Evolutionary conservation across 2,113 vertebrate genomes (phyloP).

Genomic region (Corvus moneduloides): DNA sequence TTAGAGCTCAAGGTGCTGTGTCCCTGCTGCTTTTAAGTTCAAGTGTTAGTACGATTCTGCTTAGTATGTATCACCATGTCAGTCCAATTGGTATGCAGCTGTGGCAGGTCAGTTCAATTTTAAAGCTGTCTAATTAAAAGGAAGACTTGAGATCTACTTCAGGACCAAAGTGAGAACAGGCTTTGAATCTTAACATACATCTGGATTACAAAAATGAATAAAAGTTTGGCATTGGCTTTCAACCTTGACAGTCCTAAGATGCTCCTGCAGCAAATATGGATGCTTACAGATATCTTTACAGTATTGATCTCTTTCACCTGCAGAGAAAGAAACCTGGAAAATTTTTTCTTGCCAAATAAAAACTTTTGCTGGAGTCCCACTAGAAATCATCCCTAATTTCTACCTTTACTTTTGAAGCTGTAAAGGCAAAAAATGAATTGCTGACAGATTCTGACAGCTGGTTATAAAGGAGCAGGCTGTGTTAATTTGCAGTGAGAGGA

Average conservation of each 20-base stretch:
- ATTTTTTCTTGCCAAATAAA: background rate
- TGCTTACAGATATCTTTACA: background rate
- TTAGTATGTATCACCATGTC: background rate
- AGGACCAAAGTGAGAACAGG: background rate
- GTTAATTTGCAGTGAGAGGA: background rate
- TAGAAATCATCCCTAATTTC: background rate
- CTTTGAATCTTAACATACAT: background rate
- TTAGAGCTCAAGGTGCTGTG: background rate
- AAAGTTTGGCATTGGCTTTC: background rate
- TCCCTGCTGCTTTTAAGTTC: background rate
- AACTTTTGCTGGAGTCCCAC: background rate
- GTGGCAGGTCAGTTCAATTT: background rate
- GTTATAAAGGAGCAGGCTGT: background rate
- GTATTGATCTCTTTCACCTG: background rate
- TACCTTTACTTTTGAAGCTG: background rate
- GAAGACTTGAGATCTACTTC: background rate
- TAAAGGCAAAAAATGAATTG: background rate
- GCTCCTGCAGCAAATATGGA: background rate
- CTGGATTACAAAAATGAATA: background rate
- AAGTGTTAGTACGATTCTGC: background rate
- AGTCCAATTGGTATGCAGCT: background rate
- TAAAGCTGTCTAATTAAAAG: background rate
- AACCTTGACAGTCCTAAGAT: background rate
- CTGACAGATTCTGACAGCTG: conserved; percentile 7
- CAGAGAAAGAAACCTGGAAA: background rate